These are phyloP conservation scores for Lepeophtheirus salmonis DNA, from an alignment of 1,140 invertebrate genomes.

Conservation along the genomic window DNA sequence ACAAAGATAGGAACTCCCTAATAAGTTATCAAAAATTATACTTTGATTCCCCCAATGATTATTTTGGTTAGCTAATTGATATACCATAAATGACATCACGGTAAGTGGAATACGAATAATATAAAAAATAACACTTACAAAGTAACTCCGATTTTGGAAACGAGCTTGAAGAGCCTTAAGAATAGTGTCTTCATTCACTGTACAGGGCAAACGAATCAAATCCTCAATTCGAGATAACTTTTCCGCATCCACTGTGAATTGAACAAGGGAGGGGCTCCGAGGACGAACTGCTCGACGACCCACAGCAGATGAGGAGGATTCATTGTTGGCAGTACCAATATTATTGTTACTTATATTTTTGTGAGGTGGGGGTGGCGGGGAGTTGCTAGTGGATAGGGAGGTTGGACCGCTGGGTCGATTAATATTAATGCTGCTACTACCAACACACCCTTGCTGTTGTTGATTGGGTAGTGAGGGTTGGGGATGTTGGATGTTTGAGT, in stretches of 20 bases:
- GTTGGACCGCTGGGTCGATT: constrained; percentile 18
- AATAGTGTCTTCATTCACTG: constrained; percentile 78
- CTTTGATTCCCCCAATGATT: not conserved
- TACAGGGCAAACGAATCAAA: constrained; percentile 71
- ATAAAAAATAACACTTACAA: constrained; percentile 45
- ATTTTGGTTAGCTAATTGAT: not conserved
- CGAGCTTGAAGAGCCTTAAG: constrained; percentile 70
- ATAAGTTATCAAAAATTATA: not conserved
- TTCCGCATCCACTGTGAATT: not conserved
- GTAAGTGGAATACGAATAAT: not conserved
- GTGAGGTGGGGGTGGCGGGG: constrained; percentile 20
- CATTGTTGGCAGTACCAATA: too few species aligned
- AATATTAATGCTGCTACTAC: constrained; percentile 7
- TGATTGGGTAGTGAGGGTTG: not conserved
- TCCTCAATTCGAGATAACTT: constrained; percentile 42
- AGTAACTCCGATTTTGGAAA: constrained; percentile 63
- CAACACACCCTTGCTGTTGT: not conserved
- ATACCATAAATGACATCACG: not conserved
- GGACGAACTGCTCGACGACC: not conserved
- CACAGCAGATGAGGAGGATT: too few species aligned
- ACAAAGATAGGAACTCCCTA: too few species aligned
- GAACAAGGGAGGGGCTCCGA: constrained; percentile 7
- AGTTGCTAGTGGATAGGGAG: constrained; percentile 19
- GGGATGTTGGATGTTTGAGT: constrained; percentile 4
- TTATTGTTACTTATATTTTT: constrained; percentile 19